Conservation (phyloP, 1,140 invertebrate species). For the Neotoxoptera formosana region DNA sequence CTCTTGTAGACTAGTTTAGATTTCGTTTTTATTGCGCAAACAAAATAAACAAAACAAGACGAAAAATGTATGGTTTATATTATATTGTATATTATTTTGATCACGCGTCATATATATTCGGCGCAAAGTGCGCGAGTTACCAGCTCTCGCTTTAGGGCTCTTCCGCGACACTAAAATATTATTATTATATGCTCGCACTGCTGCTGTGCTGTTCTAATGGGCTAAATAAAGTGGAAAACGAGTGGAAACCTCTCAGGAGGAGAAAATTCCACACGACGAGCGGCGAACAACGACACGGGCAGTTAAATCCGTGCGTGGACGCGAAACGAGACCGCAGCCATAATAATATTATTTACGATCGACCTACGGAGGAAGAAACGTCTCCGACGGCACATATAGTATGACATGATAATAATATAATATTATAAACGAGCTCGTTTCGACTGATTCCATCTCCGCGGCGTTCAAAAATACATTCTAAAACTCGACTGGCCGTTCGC, state of each 20-base stretch:
- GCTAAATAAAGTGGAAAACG: neutral
- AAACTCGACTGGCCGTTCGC: neutral
- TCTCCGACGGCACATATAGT: slow-evolving; percentile 2
- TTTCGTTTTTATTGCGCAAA: neutral
- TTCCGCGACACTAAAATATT: neutral
- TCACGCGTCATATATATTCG: neutral
- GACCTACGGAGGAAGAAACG: neutral
- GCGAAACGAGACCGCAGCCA: neutral
- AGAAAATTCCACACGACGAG: neutral
- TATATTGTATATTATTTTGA: neutral
- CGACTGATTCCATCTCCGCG: neutral
- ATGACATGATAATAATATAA: too few species aligned
- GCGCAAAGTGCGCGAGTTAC: neutral
- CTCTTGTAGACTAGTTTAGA: neutral
- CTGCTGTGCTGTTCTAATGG: neutral
- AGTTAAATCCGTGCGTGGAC: neutral
- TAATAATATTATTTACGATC: neutral
- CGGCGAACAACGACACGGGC: neutral
- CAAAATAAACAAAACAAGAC: neutral
- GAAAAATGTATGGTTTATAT: neutral
- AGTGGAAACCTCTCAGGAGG: neutral
- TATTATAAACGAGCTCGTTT: slow-evolving; percentile 16
- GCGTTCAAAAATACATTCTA: neutral
- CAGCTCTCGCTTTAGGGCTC: neutral
- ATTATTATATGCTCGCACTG: neutral